phyloP scores from a whole-genome alignment of 2,888 invertebrate species.

The Pachymerium ferrugineum region DNA sequence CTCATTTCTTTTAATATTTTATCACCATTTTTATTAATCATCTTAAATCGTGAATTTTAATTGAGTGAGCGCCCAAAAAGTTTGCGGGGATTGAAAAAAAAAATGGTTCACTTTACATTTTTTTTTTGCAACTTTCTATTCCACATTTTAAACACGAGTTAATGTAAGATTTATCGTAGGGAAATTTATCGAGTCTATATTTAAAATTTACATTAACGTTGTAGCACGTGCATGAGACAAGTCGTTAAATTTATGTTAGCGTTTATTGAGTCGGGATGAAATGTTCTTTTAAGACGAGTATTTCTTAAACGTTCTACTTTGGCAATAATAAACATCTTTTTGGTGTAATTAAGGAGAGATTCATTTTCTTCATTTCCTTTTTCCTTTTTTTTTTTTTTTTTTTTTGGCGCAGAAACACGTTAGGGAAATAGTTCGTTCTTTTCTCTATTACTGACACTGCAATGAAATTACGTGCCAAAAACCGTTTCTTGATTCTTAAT shows the following conservation, averaged over 20 bases:
- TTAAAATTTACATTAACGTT: constrained; percentile 19
- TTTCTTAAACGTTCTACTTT: neutral
- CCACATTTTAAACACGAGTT: too few species aligned
- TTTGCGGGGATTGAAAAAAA: neutral
- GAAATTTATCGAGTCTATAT: constrained; percentile 22
- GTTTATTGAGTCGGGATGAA: constrained; percentile 17
- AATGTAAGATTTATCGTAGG: constrained; percentile 10
- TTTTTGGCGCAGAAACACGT: neutral
- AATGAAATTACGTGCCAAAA: neutral
- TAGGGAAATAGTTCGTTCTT: neutral
- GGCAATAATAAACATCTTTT: constrained; percentile 9
- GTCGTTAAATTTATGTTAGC: constrained; percentile 25
- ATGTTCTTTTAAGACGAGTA: neutral
- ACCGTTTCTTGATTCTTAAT: too few species aligned
- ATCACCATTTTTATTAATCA: neutral
- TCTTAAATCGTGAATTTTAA: neutral
- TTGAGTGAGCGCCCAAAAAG: neutral
- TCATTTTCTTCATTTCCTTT: constrained; percentile 3
- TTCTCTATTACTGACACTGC: too few species aligned
- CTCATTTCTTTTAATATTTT: neutral
- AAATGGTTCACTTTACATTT: neutral
- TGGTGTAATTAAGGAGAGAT: constrained; percentile 9
- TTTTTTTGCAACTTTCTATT: too few species aligned
- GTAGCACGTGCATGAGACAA: constrained; percentile 3
- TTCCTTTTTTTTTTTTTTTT: too few species aligned